A percentile compares a stretch with the other conserved stretches of the same genome.
Conservation (phyloP, 2,888 invertebrate species). For the Campoplex nolae region DNA sequence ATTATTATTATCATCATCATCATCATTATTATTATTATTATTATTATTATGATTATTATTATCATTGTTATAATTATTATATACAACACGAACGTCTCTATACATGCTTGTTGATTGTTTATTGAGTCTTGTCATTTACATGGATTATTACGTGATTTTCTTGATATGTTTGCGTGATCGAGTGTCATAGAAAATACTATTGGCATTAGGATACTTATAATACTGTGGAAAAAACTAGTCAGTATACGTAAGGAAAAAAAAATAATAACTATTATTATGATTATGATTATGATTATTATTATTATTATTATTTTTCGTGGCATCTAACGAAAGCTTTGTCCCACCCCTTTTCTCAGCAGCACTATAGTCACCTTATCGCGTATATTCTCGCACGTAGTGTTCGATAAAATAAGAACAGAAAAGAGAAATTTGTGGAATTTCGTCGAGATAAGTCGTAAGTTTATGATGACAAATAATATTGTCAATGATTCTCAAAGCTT, state of each 20-base stretch:
- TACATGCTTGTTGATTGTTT: conserved; percentile 74
- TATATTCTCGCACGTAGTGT: conserved; percentile 25
- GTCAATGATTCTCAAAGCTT: conserved; percentile 69
- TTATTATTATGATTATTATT: conserved; percentile 32
- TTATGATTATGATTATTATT: too few species aligned
- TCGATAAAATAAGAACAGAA: background rate
- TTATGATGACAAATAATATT: conserved; percentile 29
- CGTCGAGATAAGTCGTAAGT: background rate
- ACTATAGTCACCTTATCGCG: conserved; percentile 19
- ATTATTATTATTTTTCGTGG: conserved; percentile 22
- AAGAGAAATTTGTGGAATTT: background rate
- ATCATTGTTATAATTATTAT: conserved; percentile 39
- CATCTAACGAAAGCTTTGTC: conserved; percentile 65
- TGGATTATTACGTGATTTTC: conserved; percentile 72
- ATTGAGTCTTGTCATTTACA: conserved; percentile 66
- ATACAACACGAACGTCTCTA: conserved; percentile 74
- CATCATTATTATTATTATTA: background rate
- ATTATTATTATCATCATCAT: too few species aligned
- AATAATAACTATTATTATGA: conserved; percentile 1
- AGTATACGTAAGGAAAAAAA: conserved; percentile 63
- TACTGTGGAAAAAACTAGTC: conserved; percentile 60
- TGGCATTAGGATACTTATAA: conserved; percentile 60
- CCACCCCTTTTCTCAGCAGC: conserved; percentile 1
- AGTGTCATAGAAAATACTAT: conserved; percentile 63
- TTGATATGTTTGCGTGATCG: conserved; percentile 64